Evolutionary conservation across 53 echinoderm and acorn worm genomes (phyloP).

Genomic region (Paracentrotus lividus): DNA sequence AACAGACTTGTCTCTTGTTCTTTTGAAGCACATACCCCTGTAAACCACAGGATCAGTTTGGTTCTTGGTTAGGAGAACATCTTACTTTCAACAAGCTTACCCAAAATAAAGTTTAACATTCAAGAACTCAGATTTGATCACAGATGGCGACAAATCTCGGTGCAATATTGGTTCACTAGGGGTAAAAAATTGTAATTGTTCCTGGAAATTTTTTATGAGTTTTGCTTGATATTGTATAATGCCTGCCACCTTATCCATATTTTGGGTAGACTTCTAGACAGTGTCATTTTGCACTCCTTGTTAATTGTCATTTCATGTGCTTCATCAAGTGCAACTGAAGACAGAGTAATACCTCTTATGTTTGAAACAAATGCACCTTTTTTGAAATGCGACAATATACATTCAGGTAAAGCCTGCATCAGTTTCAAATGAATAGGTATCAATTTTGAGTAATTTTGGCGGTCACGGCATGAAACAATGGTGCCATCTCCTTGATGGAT

Average conservation of each 20-base stretch:
- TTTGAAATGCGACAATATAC: slow-evolving; percentile 37
- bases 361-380: slow-evolving; percentile 71
- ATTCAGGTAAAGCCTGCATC: slow-evolving; percentile 38
- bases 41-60: slow-evolving; percentile 44
- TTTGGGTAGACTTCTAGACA: slow-evolving; percentile 68
- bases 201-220: not conserved
- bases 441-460: slow-evolving; percentile 66
- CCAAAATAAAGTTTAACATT: slow-evolving; percentile 67
- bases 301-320: slow-evolving; percentile 81
- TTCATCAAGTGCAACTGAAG: slow-evolving; percentile 73
- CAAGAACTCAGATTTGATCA: slow-evolving; percentile 67
- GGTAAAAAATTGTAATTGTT: not conserved
- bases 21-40: not conserved
- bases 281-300: slow-evolving; percentile 76
- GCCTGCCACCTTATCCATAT: slow-evolving; percentile 63
- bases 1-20: slow-evolving; percentile 56
- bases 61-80: not conserved
- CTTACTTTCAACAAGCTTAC: not conserved
- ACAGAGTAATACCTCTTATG: slow-evolving; percentile 31
- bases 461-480: slow-evolving; percentile 75
- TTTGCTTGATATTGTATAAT: slow-evolving; percentile 69
- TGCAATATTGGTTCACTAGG: slow-evolving; percentile 11
- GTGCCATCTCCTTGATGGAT: slow-evolving; percentile 54
- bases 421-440: slow-evolving; percentile 57
- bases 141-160: slow-evolving; percentile 66